Evolutionary conservation across 1,140 invertebrate species (phyloP), one percentile per base, ranked within the genome.

Genomic region (Pygmarrhopalites habei): DNA sequence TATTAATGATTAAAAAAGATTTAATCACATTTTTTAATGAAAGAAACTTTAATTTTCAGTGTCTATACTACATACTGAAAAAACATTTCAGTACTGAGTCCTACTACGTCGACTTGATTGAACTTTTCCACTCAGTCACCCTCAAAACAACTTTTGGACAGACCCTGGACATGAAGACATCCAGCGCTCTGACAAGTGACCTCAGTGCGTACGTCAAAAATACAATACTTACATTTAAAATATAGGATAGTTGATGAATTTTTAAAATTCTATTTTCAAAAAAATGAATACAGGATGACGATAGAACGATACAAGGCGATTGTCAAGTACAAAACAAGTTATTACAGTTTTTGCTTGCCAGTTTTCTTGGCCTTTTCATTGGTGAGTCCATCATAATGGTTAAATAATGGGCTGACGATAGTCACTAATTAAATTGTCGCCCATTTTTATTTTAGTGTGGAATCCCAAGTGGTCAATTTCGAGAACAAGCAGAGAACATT

Each of bases 261-360:
- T n/a, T n/a, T n/a, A n/a, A n/a, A n/a, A n/a, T n/a, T n/a, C n/a
- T n/a, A n/a, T n/a, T n/a, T n/a, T n/a, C n/a, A n/a, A n/a, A n/a
- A n/a, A n/a, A n/a, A n/a, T n/a, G 14, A 7, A 15, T 58, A 82
- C 29, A 78, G 83, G 53, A 95, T 89, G 73, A 93, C 86, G 1
- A 92, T 91, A 86, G 85, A 88, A 60, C 81, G 84, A 73, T 98
- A 98, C 73, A 85, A 87, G 73, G 79, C 86, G 0, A 94, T 98
- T 75, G 91, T 93, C 1, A 92, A 93, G 72, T 94, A 95, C 77
- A 98, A 98, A 77, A 95, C 93, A 25, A 85, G 90, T 0, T 95
- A 92, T 77, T 98, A 98, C 77, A 87, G 92, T 0, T 98, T 96
- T 76, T 87, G 93, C 74, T 81, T 96, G 72, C 95, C 96, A 0